Evolutionary conservation across 2,113 vertebrate species (phyloP), one percentile per base, ranked within the genome.

Genomic region (Spermophilus dauricus): DNA sequence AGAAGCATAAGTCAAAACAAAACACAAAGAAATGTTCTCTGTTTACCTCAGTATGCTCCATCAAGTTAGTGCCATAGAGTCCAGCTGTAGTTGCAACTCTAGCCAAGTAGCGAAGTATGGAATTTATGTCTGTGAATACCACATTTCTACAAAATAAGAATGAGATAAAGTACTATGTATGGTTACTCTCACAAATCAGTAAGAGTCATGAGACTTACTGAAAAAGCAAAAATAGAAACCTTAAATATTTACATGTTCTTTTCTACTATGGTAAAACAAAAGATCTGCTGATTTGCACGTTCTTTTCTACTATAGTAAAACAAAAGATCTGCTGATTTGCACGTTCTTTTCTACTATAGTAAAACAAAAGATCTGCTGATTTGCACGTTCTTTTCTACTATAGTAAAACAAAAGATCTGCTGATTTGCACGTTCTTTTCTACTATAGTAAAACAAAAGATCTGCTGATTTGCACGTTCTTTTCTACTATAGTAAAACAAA

Each of bases 21-120:
- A 67, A 63, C 30, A 61, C 0, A 48, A 32, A 32, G 4, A 8
- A 3, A 0, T 0, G 5, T n/a, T 17, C 92, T 17, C 17, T 76
- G 81, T 98, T 98, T 90, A 99, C 99, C 99, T 99, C 99, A 32
- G 99, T 99, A 95, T 99, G 99, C 91, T 99, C 99, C 99, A 99
- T 98, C 76, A 99, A 98, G 98, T 99, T 99, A 0, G 98, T 98
- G 83, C 99, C 99, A 63, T 99, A 99, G 2, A 99, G 98, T 69
- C 99, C 99, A 56, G 99, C 97, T 83, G 99, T 97, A 0, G 98
- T 97, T 93, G 99, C 99, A 91, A 99, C 98, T 70, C 99, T 98
- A 89, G 99, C 99, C 98, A 99, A 97, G 97, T 99, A 99, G 69
- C 99, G 99, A 69, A 99, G 98, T 97, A 99, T 99, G 53, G 99